A percentile compares a stretch with the other conserved stretches of the same genome.
phyloP scores from a whole-genome alignment of 2,113 vertebrate species.

The Taurulus bubalis region DNA sequence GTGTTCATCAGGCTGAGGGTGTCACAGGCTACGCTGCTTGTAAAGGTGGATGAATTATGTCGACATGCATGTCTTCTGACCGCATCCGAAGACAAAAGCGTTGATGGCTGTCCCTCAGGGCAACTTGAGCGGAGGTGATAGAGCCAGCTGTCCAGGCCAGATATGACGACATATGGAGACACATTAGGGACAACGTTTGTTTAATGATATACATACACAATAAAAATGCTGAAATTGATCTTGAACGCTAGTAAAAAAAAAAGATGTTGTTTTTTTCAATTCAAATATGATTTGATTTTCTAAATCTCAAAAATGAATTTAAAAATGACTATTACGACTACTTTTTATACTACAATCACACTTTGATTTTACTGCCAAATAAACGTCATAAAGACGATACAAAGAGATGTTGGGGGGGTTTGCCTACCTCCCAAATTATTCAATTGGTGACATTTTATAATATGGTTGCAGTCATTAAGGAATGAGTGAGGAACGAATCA shows the following conservation, averaged over 20 bases:
- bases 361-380: background rate
- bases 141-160: background rate
- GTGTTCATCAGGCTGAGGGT: too few species aligned
- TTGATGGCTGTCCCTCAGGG: background rate
- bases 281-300: too few species aligned
- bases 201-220: background rate
- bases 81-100: background rate
- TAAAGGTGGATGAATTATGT: too few species aligned
- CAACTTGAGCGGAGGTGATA: background rate
- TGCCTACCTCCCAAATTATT: background rate
- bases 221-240: background rate
- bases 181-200: background rate
- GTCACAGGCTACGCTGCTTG: too few species aligned
- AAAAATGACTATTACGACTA: too few species aligned
- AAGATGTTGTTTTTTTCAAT: too few species aligned
- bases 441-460: too few species aligned
- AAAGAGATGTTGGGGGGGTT: background rate
- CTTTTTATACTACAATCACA: background rate
- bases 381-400: background rate
- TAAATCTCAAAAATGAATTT: too few species aligned
- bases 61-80: background rate
- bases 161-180: background rate
- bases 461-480: background rate
- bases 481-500: background rate
- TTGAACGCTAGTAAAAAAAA: too few species aligned